phyloP scores from a whole-genome alignment of 53 echinoderm and acorn worm species.

The Arbacia lixula region DNA sequence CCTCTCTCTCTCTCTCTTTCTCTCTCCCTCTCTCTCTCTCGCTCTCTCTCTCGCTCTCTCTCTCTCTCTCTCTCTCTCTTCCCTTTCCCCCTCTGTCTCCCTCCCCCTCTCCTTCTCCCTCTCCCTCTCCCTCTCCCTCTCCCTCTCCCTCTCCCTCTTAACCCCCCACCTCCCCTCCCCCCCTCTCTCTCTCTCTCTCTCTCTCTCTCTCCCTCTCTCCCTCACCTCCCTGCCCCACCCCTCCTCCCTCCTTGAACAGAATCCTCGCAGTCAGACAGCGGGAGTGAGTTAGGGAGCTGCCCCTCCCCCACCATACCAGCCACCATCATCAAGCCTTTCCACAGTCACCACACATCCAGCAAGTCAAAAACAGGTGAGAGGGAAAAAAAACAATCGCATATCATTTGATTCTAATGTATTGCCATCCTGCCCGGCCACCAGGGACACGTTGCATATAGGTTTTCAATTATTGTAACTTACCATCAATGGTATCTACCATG shows the following conservation, averaged over 20 bases:
- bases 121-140: neutral
- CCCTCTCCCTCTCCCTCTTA: neutral
- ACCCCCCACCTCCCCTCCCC: neutral
- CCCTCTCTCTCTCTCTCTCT: neutral
- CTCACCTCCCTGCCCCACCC: neutral
- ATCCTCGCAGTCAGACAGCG: slow-evolving; percentile 35
- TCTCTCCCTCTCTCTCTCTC: slow-evolving; percentile 1
- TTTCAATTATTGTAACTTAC: too few relatives aligned
- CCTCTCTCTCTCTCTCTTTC: neutral
- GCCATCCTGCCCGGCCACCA: too few relatives aligned
- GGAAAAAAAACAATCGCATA: too few relatives aligned
- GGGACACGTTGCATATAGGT: too few relatives aligned
- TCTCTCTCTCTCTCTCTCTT: neutral
- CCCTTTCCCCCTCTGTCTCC: neutral
- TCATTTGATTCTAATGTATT: too few relatives aligned
- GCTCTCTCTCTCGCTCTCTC: neutral
- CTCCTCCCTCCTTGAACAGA: neutral
- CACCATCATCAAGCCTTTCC: slow-evolving; percentile 13
- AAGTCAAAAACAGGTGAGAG: slow-evolving; percentile 46
- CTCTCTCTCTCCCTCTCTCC: neutral
- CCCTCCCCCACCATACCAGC: neutral
- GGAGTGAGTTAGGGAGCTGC: slow-evolving; percentile 25
- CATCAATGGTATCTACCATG: too few relatives aligned
- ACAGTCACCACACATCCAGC: slow-evolving; percentile 17
- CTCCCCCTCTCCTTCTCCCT: neutral